phyloP scores from a whole-genome alignment of 2,797 vertebrate genomes.

The Onychomys torridus region DNA sequence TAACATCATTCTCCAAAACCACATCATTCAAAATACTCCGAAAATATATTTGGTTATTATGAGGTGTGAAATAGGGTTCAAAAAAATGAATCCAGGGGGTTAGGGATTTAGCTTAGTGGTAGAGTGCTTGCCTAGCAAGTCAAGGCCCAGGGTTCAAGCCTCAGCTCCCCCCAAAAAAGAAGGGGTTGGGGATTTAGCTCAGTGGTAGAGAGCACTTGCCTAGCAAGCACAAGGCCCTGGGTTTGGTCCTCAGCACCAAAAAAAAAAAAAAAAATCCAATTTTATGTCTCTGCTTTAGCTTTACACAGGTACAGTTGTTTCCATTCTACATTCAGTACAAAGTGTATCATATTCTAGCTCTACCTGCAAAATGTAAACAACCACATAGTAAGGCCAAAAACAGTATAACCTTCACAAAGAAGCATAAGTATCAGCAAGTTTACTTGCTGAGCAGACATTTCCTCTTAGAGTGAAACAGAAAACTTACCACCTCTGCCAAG shows the following conservation, averaged over 20 bases:
- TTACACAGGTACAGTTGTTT: neutral
- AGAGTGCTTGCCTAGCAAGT: too few species aligned
- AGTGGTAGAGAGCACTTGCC: too few species aligned
- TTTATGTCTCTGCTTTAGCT: neutral
- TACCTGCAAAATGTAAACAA: conserved; percentile 2
- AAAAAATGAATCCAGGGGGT: too few species aligned
- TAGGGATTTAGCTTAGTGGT: too few species aligned
- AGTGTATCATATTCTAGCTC: neutral
- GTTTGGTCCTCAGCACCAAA: too few species aligned
- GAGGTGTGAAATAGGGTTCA: neutral
- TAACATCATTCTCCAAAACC: conserved; percentile 23
- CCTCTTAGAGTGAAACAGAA: conserved; percentile 20
- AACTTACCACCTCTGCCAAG: conserved; percentile 98
- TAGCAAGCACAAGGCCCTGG: too few species aligned
- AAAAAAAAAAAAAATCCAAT: neutral
- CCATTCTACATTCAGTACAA: conserved; percentile 27
- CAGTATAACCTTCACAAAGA: neutral
- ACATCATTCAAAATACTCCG: conserved; percentile 49
- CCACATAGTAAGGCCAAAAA: conserved; percentile 17
- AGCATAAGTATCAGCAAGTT: neutral
- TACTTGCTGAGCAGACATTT: conserved; percentile 28
- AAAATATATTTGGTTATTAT: neutral
- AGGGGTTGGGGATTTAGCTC: too few species aligned
- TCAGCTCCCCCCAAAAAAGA: too few species aligned
- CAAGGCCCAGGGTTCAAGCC: too few species aligned